A percentile compares a stretch with the other conserved stretches of the same genome.
Evolutionary conservation across 1,140 invertebrate species (phyloP).

Genomic region (Ctenoplectra terminalis): DNA sequence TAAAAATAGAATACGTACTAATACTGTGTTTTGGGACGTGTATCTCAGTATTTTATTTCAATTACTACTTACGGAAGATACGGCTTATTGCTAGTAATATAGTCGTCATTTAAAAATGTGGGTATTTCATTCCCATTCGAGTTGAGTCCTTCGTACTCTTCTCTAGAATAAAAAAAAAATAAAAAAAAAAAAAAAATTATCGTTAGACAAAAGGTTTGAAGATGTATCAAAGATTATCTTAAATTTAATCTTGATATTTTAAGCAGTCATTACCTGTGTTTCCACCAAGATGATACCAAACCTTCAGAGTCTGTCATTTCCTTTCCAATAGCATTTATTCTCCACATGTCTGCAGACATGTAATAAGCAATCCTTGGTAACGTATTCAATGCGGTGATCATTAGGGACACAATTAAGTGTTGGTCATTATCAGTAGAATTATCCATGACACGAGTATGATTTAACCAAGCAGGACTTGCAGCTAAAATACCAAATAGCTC

Average conservation of each 20-base stretch:
- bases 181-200: slow-evolving; percentile 12
- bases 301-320: slow-evolving; percentile 73
- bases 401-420: slow-evolving; percentile 69
- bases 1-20: slow-evolving; percentile 36
- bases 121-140: slow-evolving; percentile 58
- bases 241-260: not conserved
- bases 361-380: slow-evolving; percentile 84
- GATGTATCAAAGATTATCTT: not conserved
- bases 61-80: slow-evolving; percentile 82
- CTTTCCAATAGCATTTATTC: slow-evolving; percentile 83
- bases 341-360: slow-evolving; percentile 85
- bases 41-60: not conserved
- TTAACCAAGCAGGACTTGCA: slow-evolving; percentile 74
- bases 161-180: slow-evolving; percentile 57
- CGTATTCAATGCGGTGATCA: slow-evolving; percentile 75
- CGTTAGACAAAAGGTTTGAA: slow-evolving; percentile 11
- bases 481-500: slow-evolving; percentile 76
- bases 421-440: slow-evolving; percentile 63
- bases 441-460: slow-evolving; percentile 62
- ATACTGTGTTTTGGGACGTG: not conserved
- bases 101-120: slow-evolving; percentile 83
- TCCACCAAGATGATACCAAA: slow-evolving; percentile 76
- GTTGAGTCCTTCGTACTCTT: slow-evolving; percentile 70
- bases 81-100: slow-evolving; percentile 84
- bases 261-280: slow-evolving; percentile 79